Base-by-base conservation (phyloP, 1,140 invertebrate genomes). In the Drosophila azteca region DNA sequence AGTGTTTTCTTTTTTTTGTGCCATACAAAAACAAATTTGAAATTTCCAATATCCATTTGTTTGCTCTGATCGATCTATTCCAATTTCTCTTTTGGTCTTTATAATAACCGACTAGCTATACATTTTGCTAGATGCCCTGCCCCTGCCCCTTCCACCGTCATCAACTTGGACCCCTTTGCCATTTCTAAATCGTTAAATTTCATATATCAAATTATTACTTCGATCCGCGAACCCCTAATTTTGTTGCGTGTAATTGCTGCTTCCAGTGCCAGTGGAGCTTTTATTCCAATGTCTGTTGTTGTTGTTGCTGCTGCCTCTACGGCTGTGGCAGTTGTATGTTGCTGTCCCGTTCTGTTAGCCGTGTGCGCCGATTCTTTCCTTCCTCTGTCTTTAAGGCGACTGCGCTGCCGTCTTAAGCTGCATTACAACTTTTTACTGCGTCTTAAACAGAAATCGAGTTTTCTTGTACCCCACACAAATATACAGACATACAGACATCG, bases 391-490 rank as follows among this genome's bases (percentile, higher is more conserved):
- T 89, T 88, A 89, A 83, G 60, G 74, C 75, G 79, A 67, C 79
- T 88, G 83, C 79, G 83, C 79, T 77, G 75, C 83, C 75, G 79
- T 82, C 79, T 88, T 83, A 88, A 88, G 83, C 83, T 88, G 83
- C 83, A 88, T 88, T 88, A 88, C 83, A 77, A 88, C 83, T 88
- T 88, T 88, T 88, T 88, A 88, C 83, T 88, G 83, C 83, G 83
- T 88, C 83, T 88, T 88, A 88, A 69, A 88, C 83, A 88, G 83
- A 88, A 88, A 88, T 88, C 83, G 83, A 88, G 83, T 88, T 88
- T 88, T 79, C 61, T 84, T 83, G 66, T 84, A 52, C 65, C 67
- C 51, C 69, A 69, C 67, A 69, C 65, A 69, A 50, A 49, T 45
- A 50, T 24, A 35, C 31, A 39, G 4, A 51, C 13, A n/a, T 9